These are phyloP conservation scores for Drosophila nasuta DNA, from an alignment of 1,140 invertebrate species.

Conservation along the genomic window DNA sequence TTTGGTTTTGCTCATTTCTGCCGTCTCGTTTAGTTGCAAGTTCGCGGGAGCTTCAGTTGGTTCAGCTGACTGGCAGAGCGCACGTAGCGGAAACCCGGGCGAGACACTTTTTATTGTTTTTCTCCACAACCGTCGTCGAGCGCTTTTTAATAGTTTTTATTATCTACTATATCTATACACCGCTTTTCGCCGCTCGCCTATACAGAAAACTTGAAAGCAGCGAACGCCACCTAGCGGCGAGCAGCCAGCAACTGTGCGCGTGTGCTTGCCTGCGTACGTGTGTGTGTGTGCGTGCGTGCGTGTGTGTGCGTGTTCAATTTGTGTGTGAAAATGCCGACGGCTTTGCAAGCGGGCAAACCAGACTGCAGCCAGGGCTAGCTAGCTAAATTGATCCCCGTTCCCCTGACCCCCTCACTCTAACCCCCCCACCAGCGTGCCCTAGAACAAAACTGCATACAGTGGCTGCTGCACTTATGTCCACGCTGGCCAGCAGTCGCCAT, in stretches of 20 bases:
- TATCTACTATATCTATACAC: neutral
- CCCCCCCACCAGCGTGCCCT: neutral
- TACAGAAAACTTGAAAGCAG: slow-evolving; percentile 17
- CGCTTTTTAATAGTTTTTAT: neutral
- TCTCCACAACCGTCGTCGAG: neutral
- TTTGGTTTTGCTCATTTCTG: slow-evolving; percentile 37
- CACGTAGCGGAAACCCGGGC: slow-evolving; percentile 63
- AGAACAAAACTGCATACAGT: neutral
- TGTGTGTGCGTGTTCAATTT: slow-evolving; percentile 19
- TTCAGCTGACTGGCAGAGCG: slow-evolving; percentile 61
- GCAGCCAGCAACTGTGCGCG: neutral
- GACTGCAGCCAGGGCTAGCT: slow-evolving; percentile 1
- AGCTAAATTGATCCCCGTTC: neutral
- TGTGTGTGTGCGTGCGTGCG: neutral
- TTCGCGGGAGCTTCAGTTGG: slow-evolving; percentile 71
- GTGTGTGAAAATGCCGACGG: slow-evolving; percentile 47
- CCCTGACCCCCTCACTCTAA: neutral
- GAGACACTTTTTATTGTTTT: slow-evolving; percentile 54
- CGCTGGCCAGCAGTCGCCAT: slow-evolving; percentile 74
- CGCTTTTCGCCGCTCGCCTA: neutral
- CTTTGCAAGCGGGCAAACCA: slow-evolving; percentile 11
- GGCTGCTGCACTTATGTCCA: slow-evolving; percentile 71
- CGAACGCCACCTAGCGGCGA: slow-evolving; percentile 44
- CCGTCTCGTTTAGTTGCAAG: slow-evolving; percentile 64
- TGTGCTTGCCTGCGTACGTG: neutral